A percentile compares a stretch with the other conserved stretches of the same genome.
Conservation (phyloP, 2,888 invertebrate species). For the Tenthredo notha region DNA sequence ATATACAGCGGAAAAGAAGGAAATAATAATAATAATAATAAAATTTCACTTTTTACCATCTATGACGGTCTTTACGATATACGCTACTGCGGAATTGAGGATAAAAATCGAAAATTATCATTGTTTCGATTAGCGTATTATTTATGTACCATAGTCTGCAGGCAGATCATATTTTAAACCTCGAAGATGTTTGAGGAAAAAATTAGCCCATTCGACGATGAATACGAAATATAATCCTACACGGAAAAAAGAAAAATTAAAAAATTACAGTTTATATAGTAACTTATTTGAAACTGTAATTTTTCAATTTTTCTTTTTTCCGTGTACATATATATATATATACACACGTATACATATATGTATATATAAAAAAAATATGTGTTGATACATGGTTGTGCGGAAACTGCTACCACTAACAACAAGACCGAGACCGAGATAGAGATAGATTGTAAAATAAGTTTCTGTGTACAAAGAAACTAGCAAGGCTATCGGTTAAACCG, state of each 20-base stretch:
- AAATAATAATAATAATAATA: not conserved
- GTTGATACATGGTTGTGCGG: not conserved
- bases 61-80: too few species aligned
- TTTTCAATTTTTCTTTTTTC: too few species aligned
- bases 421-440: not conserved
- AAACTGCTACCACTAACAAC: not conserved
- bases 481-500: slow-evolving; percentile 31
- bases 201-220: not conserved
- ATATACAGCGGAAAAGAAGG: not conserved
- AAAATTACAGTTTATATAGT: too few species aligned
- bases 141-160: not conserved
- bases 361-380: not conserved
- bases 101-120: not conserved
- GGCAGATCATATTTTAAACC: too few species aligned
- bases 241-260: too few species aligned
- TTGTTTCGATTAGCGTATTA: not conserved
- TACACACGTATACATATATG: not conserved
- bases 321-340: not conserved
- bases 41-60: too few species aligned
- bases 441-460: slow-evolving; percentile 2
- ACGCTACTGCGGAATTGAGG: not conserved
- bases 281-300: too few species aligned
- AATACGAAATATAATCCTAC: not conserved
- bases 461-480: slow-evolving; percentile 33
- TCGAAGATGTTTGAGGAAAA: not conserved